These are phyloP conservation scores for Drosophila saltans DNA, from an alignment of 1,140 invertebrate genomes.

Conservation along the genomic window DNA sequence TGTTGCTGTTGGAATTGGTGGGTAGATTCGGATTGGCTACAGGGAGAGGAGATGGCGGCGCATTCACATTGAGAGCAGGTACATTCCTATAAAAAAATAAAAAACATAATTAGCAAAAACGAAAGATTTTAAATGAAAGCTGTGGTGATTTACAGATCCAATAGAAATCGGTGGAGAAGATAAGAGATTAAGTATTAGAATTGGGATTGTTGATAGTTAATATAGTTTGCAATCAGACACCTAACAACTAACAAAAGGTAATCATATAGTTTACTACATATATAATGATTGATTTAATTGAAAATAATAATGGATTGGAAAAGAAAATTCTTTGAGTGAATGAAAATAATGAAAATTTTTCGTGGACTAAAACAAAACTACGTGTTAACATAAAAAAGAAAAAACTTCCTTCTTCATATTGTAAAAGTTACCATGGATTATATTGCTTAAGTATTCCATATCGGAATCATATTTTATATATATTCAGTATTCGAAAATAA, in stretches of 20 bases:
- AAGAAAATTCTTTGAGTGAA: background rate
- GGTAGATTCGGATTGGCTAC: slow-evolving; percentile 49
- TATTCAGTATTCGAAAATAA: background rate
- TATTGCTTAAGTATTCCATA: background rate
- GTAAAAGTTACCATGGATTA: slow-evolving; percentile 5
- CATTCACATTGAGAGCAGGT: slow-evolving; percentile 53
- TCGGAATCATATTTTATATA: background rate
- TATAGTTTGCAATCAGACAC: background rate
- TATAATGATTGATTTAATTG: slow-evolving; percentile 1
- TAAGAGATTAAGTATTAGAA: background rate
- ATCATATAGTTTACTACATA: background rate
- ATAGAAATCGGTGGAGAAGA: slow-evolving; percentile 1
- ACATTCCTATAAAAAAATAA: slow-evolving; percentile 49
- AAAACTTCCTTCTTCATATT: background rate
- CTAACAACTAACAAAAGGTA: background rate
- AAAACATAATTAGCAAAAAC: slow-evolving; percentile 16
- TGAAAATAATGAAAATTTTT: no score
- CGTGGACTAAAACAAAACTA: background rate
- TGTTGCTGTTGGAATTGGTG: slow-evolving; percentile 43
- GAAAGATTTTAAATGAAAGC: background rate
- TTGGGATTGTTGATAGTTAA: slow-evolving; percentile 12
- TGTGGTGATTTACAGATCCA: slow-evolving; percentile 3
- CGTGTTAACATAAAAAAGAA: background rate
- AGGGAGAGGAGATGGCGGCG: slow-evolving; percentile 43
- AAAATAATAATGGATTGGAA: background rate